phyloP scores from a whole-genome alignment of 2,888 invertebrate species.

The Boloria selene region DNA sequence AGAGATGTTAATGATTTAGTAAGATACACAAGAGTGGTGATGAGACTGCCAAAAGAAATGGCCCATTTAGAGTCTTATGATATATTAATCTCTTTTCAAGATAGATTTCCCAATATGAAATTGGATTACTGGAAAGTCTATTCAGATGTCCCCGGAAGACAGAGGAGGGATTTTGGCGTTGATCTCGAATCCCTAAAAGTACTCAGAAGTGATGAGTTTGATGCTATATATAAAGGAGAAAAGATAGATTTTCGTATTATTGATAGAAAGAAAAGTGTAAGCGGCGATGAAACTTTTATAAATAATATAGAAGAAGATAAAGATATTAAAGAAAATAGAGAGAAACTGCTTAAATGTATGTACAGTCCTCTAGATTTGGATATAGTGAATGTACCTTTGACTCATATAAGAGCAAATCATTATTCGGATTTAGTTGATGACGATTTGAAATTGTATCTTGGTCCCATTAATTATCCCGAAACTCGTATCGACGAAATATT shows the following conservation, averaged over 20 bases:
- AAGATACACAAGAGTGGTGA: slow-evolving; percentile 68
- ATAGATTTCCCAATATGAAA: slow-evolving; percentile 62
- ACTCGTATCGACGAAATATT: slow-evolving; percentile 61
- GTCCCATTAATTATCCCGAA: slow-evolving; percentile 69
- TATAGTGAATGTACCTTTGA: slow-evolving; percentile 58
- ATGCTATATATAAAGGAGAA: slow-evolving; percentile 61
- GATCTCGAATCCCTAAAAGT: slow-evolving; percentile 70
- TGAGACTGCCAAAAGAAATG: slow-evolving; percentile 64
- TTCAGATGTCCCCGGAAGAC: slow-evolving; percentile 71
- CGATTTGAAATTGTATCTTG: slow-evolving; percentile 69
- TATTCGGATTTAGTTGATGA: slow-evolving; percentile 69
- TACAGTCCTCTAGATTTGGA: slow-evolving; percentile 60
- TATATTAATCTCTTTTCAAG: slow-evolving; percentile 58
- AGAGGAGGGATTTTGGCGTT: slow-evolving; percentile 73
- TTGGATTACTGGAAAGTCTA: slow-evolving; percentile 74
- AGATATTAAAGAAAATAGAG: not conserved
- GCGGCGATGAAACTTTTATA: slow-evolving; percentile 54
- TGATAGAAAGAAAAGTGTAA: slow-evolving; percentile 65
- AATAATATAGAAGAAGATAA: slow-evolving; percentile 47
- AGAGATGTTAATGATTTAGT: slow-evolving; percentile 64
- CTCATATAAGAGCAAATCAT: slow-evolving; percentile 64
- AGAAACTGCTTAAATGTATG: slow-evolving; percentile 57
- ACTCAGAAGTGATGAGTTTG: slow-evolving; percentile 63
- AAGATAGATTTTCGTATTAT: slow-evolving; percentile 64
- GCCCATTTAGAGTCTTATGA: slow-evolving; percentile 64